Conservation (phyloP, 2,797 vertebrate genomes). For the Menidia menidia region DNA sequence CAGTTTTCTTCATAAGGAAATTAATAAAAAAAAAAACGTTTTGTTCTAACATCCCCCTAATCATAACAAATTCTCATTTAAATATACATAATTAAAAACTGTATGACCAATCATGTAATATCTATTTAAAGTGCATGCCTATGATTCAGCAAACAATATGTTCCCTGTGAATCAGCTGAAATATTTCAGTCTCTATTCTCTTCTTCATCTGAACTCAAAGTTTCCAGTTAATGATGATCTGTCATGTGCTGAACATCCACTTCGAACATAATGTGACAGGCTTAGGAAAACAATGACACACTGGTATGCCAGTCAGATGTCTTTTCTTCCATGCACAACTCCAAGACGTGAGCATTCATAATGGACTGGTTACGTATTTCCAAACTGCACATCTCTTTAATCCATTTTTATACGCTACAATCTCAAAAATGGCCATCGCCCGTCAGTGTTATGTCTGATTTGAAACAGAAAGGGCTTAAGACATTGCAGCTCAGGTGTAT, state of each 20-base stretch:
- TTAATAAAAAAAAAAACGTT: no score
- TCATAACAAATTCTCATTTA: no score
- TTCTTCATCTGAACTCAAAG: conserved; percentile 26
- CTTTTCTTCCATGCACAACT: conserved; percentile 27
- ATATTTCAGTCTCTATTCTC: conserved; percentile 1
- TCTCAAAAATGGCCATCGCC: conserved; percentile 29
- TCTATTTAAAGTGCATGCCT: no score
- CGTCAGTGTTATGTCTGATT: conserved; percentile 37
- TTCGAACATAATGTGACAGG: conserved; percentile 23
- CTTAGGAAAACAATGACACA: conserved; percentile 53
- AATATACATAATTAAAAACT: no score
- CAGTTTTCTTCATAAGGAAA: no score
- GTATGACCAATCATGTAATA: no score
- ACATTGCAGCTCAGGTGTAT: conserved; percentile 10
- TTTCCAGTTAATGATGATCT: conserved; percentile 51
- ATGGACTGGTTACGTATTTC: conserved; percentile 3
- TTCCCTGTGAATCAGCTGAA: conserved; percentile 13
- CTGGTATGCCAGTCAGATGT: conserved; percentile 15
- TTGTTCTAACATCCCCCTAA: no score
- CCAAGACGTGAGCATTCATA: conserved; percentile 26
- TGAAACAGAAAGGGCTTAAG: conserved; percentile 34
- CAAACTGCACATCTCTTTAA: conserved; percentile 24
- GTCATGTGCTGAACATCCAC: conserved; percentile 47
- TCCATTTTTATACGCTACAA: conserved; percentile 11
- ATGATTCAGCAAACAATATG: background rate